Conservation (phyloP, 2,113 vertebrate species). For the Hyperopisus bebe region DNA sequence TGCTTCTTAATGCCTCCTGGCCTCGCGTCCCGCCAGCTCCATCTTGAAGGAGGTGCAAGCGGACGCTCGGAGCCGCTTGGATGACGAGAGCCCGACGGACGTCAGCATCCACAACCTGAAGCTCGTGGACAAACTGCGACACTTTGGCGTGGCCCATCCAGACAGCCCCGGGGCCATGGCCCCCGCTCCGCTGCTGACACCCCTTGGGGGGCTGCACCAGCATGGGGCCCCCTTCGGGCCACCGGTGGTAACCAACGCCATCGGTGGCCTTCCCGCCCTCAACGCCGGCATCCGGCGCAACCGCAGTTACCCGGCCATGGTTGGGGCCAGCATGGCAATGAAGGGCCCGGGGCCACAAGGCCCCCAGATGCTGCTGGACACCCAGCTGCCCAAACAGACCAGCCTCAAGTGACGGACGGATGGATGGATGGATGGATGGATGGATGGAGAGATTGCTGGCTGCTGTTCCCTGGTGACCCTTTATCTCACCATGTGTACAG, state of each 20-base stretch:
- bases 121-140: conserved; percentile 90
- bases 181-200: conserved; percentile 54
- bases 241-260: conserved; percentile 56
- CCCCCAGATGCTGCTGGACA: conserved; percentile 75
- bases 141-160: conserved; percentile 64
- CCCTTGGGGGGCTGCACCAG: conserved; percentile 56
- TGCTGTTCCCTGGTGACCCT: conserved; percentile 2
- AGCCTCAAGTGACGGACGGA: conserved; percentile 57
- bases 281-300: conserved; percentile 83
- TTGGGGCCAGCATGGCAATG: conserved; percentile 96
- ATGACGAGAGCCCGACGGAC: conserved; percentile 75
- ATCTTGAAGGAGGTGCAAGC: conserved; percentile 83
- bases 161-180: conserved; percentile 54
- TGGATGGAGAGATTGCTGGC: neutral
- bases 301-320: conserved; percentile 89
- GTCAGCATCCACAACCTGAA: conserved; percentile 79
- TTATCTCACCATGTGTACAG: conserved; percentile 1
- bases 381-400: conserved; percentile 65
- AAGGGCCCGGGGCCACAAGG: conserved; percentile 74
- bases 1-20: no score
- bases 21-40: conserved; percentile 87
- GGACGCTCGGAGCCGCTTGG: conserved; percentile 62
- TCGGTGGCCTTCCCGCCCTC: conserved; percentile 70
- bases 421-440: conserved; percentile 32
- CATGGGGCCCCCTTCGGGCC: conserved; percentile 61